A percentile compares a stretch with the other conserved stretches of the same genome.
phyloP scores from a whole-genome alignment of 2,888 invertebrate species.

The Taenaris catops region DNA sequence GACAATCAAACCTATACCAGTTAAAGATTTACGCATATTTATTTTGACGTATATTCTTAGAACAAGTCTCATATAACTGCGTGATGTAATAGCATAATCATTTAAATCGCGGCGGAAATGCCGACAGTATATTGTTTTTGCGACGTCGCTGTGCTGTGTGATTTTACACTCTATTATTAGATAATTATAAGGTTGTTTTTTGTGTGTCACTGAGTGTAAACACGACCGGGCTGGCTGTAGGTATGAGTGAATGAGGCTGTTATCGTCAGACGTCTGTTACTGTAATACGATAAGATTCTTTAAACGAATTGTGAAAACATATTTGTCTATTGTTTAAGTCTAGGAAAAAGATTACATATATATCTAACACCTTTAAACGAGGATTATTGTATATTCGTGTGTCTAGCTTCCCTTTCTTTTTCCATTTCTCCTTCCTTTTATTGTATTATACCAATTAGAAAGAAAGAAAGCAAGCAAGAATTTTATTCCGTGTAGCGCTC shows the following conservation, averaged over 20 bases:
- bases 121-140: constrained; percentile 13
- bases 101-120: constrained; percentile 17
- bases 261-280: constrained; percentile 1
- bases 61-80: constrained; percentile 7
- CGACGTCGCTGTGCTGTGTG: background rate
- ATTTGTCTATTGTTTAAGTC: constrained; percentile 2
- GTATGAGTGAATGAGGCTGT: constrained; percentile 1
- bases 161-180: background rate
- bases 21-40: background rate
- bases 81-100: constrained; percentile 20
- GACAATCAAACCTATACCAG: no score
- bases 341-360: background rate
- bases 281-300: constrained; percentile 1
- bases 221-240: background rate
- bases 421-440: no score
- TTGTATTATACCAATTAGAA: no score
- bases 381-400: no score
- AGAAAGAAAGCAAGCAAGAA: no score
- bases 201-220: background rate
- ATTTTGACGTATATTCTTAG: constrained; percentile 12
- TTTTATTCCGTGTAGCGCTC: no score
- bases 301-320: background rate
- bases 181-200: background rate
- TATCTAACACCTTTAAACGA: no score
- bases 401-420: no score